phyloP scores from a whole-genome alignment of 2,113 vertebrate species.

The Eulemur macaco region DNA sequence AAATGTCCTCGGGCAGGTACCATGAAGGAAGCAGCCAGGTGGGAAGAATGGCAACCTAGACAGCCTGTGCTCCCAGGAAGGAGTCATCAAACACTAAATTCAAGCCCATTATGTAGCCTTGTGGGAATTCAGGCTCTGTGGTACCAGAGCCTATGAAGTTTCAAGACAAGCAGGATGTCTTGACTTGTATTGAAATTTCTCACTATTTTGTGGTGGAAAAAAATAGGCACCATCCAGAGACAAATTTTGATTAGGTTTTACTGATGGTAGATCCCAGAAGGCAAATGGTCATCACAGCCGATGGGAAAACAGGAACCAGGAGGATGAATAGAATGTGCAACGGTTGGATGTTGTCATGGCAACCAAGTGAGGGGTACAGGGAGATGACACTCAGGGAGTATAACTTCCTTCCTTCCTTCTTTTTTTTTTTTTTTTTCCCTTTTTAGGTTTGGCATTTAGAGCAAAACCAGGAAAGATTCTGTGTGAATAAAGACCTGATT shows the following conservation, averaged over 20 bases:
- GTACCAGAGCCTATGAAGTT: background rate
- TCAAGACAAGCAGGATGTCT: background rate
- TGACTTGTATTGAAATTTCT: background rate
- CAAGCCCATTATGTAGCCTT: background rate
- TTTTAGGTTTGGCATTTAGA: slow-evolving; percentile 37
- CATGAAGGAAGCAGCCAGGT: background rate
- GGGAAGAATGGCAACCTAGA: background rate
- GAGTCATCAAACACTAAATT: background rate
- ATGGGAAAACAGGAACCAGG: background rate
- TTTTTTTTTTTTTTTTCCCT: background rate
- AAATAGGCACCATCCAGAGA: background rate
- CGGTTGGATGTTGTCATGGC: background rate
- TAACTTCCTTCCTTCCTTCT: slow-evolving; percentile 3
- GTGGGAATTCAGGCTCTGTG: background rate
- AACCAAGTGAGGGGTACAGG: background rate
- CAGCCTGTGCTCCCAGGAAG: background rate
- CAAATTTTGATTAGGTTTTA: background rate
- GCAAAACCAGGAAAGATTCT: background rate
- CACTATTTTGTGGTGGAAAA: background rate
- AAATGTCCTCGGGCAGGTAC: background rate
- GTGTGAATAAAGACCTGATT: background rate
- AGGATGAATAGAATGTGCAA: background rate
- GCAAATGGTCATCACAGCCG: background rate
- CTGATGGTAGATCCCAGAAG: background rate
- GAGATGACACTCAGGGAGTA: background rate